Evolutionary conservation across 2,797 vertebrate species (phyloP).

Genomic region (Heteromormyrus szaboi): DNA sequence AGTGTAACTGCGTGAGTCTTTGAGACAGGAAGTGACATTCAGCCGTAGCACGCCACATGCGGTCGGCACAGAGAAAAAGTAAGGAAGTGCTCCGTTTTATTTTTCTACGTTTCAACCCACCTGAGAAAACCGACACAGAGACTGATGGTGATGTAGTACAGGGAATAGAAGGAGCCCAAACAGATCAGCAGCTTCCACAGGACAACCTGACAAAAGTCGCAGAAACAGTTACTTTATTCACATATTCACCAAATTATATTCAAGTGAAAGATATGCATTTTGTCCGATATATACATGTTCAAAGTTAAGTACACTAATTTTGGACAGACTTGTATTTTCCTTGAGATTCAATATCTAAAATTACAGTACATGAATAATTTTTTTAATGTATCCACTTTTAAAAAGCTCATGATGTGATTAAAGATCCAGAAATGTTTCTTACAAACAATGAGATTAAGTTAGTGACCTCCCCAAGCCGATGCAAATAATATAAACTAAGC

Average conservation of each 20-base stretch:
- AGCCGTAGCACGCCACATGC: conserved; percentile 11
- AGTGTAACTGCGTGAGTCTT: not conserved
- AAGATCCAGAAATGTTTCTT: not conserved
- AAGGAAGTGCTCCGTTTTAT: conserved; percentile 9
- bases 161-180: conserved; percentile 71
- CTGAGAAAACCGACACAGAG: conserved; percentile 68
- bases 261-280: not conserved
- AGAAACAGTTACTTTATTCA: not conserved
- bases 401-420: not conserved
- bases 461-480: not conserved
- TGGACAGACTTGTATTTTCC: not conserved
- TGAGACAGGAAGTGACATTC: conserved; percentile 32
- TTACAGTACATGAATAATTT: not conserved
- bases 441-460: not conserved
- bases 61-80: conserved; percentile 9
- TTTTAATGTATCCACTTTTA: not conserved
- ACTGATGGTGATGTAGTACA: conserved; percentile 71
- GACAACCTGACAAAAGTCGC: conserved; percentile 55
- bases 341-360: not conserved
- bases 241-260: not conserved
- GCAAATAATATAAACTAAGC: not conserved
- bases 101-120: conserved; percentile 46
- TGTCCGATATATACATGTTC: not conserved
- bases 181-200: conserved; percentile 74
- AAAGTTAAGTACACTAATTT: not conserved